Evolutionary conservation across 2,113 vertebrate genomes (phyloP).

Genomic region (Seriola rivoliana): DNA sequence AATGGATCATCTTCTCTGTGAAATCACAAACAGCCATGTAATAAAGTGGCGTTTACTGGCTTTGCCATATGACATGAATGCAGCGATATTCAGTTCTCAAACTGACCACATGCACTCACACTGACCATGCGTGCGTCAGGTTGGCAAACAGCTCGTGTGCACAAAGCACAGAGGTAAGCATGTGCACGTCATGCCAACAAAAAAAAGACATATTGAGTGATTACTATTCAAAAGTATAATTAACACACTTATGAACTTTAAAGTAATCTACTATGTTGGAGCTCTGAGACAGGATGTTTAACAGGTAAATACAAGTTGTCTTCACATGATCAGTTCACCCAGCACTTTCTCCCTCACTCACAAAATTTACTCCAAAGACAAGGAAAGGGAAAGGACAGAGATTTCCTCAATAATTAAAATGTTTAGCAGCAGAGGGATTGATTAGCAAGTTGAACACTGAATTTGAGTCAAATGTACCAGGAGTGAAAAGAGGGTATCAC

Average conservation of each 20-base stretch:
- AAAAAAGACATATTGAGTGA: neutral
- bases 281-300: too few relatives aligned
- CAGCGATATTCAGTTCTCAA: neutral
- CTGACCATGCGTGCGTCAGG: neutral
- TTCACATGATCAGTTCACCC: neutral
- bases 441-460: slow-evolving; percentile 70
- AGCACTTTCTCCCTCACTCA: neutral
- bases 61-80: slow-evolving; percentile 3
- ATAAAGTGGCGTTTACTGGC: too few relatives aligned
- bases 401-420: neutral
- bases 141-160: neutral
- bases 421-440: slow-evolving; percentile 14
- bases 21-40: neutral
- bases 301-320: neutral
- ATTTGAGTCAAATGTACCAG: slow-evolving; percentile 32
- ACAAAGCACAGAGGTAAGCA: neutral
- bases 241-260: too few relatives aligned
- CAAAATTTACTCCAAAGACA: neutral
- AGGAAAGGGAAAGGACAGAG: slow-evolving; percentile 13
- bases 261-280: neutral
- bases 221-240: neutral
- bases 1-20: neutral
- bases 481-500: neutral
- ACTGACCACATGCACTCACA: slow-evolving; percentile 1
- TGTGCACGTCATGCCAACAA: neutral